These are phyloP conservation scores for Gadus chalcogrammus DNA, from an alignment of 2,113 vertebrate species.

Conservation along the genomic window DNA sequence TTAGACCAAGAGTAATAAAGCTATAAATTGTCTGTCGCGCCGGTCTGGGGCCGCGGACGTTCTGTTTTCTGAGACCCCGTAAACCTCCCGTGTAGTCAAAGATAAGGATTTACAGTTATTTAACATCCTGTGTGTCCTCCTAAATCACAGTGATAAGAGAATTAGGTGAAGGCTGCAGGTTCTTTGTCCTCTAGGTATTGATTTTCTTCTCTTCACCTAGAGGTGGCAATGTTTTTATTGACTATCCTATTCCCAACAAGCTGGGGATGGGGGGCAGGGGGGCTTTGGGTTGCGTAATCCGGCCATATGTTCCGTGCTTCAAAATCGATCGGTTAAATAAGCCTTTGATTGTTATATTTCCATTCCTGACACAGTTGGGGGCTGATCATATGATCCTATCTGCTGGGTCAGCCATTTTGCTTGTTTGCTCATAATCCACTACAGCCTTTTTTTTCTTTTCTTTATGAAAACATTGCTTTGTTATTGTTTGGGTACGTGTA, in stretches of 20 bases:
- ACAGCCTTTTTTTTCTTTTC: too few species aligned
- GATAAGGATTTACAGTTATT: slow-evolving; percentile 78
- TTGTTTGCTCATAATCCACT: too few species aligned
- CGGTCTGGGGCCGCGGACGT: slow-evolving; percentile 58
- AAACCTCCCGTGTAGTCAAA: slow-evolving; percentile 72
- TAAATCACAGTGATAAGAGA: slow-evolving; percentile 71
- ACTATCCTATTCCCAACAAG: slow-evolving; percentile 59
- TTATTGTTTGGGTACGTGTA: too few species aligned
- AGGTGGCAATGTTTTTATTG: slow-evolving; percentile 61
- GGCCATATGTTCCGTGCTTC: slow-evolving; percentile 23
- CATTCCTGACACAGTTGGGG: too few species aligned
- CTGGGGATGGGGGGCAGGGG: slow-evolving; percentile 38
- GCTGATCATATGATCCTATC: too few species aligned
- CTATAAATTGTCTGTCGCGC: slow-evolving; percentile 65
- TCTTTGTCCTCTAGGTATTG: slow-evolving; percentile 72
- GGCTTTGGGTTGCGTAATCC: slow-evolving; percentile 48
- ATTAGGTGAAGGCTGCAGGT: slow-evolving; percentile 67
- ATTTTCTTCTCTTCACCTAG: slow-evolving; percentile 49
- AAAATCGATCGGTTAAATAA: slow-evolving; percentile 32
- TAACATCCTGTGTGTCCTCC: slow-evolving; percentile 62
- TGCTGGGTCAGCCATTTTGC: too few species aligned
- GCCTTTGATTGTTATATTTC: not conserved
- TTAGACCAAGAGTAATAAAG: slow-evolving; percentile 77
- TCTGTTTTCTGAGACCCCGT: slow-evolving; percentile 70
- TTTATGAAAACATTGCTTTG: too few species aligned